Evolutionary conservation across 2,888 invertebrate species (phyloP).

Genomic region (Oxystoma pomonae): DNA sequence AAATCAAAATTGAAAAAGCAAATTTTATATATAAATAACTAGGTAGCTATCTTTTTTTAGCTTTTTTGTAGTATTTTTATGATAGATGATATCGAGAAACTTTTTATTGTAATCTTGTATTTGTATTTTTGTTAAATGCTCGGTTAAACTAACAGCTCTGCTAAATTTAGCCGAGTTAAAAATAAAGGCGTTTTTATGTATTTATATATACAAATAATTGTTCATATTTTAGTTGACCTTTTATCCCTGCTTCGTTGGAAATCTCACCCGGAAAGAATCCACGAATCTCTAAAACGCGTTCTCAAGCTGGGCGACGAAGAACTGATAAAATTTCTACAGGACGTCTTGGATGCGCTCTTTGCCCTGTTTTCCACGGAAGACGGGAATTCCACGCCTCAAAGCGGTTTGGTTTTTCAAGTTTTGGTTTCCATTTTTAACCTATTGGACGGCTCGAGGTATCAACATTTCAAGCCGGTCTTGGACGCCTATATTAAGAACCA

Average conservation of each 20-base stretch:
- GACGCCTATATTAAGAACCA: constrained; percentile 92
- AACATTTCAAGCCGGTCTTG: constrained; percentile 90
- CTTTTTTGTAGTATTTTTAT: too few relatives aligned
- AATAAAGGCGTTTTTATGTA: too few relatives aligned
- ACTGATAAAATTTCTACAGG: constrained; percentile 90
- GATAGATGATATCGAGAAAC: too few relatives aligned
- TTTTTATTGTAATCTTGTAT: too few relatives aligned
- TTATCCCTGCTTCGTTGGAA: constrained; percentile 89
- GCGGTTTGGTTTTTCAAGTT: constrained; percentile 88
- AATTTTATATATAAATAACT: too few relatives aligned
- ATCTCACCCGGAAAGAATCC: constrained; percentile 80
- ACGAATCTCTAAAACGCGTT: constrained; percentile 79
- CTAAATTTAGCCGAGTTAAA: too few relatives aligned
- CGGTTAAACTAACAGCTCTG: too few relatives aligned
- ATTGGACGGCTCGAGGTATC: constrained; percentile 85
- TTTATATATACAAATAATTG: too few relatives aligned
- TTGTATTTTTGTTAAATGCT: too few relatives aligned
- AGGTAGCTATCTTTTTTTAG: too few relatives aligned
- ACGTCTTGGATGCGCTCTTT: constrained; percentile 89
- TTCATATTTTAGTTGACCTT: constrained; percentile 68
- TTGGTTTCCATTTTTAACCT: constrained; percentile 89
- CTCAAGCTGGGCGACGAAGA: constrained; percentile 84
- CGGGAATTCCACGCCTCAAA: constrained; percentile 83
- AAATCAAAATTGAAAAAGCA: too few relatives aligned
- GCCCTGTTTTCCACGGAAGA: constrained; percentile 92